Evolutionary conservation across 2,888 invertebrate species (phyloP).

Genomic region (Epinotia demarniana): DNA sequence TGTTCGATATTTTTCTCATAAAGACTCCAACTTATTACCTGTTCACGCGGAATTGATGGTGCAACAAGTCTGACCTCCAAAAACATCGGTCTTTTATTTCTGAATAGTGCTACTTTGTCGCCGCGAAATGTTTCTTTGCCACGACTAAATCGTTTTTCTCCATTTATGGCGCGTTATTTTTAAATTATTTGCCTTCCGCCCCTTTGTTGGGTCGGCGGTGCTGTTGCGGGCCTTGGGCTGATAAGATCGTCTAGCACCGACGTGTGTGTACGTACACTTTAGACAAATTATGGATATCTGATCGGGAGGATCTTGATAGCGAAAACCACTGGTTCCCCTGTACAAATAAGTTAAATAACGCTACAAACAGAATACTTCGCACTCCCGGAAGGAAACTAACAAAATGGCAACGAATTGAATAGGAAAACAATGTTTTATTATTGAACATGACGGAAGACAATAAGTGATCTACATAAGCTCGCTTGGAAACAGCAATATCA

Average conservation of each 20-base stretch:
- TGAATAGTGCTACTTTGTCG: slow-evolving; percentile 61
- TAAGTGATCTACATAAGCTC: slow-evolving; percentile 43
- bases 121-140: slow-evolving; percentile 55
- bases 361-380: background rate
- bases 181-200: slow-evolving; percentile 61
- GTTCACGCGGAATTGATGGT: slow-evolving; percentile 70
- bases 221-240: slow-evolving; percentile 46
- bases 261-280: slow-evolving; percentile 32
- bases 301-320: slow-evolving; percentile 32
- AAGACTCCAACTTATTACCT: slow-evolving; percentile 68
- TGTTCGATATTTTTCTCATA: slow-evolving; percentile 70
- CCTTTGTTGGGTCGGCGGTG: slow-evolving; percentile 51
- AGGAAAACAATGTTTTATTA: slow-evolving; percentile 32
- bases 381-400: slow-evolving; percentile 34
- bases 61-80: slow-evolving; percentile 65
- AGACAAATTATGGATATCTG: slow-evolving; percentile 43
- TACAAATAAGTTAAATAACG: slow-evolving; percentile 4
- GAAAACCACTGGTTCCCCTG: slow-evolving; percentile 18
- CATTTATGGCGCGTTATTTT: slow-evolving; percentile 65
- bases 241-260: slow-evolving; percentile 57
- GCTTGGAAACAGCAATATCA: slow-evolving; percentile 43
- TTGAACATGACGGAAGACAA: slow-evolving; percentile 39
- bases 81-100: slow-evolving; percentile 51
- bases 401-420: slow-evolving; percentile 12
- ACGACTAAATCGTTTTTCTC: slow-evolving; percentile 63